Conservation (phyloP, 2,888 invertebrate species). For the Sisyra terminalis region DNA sequence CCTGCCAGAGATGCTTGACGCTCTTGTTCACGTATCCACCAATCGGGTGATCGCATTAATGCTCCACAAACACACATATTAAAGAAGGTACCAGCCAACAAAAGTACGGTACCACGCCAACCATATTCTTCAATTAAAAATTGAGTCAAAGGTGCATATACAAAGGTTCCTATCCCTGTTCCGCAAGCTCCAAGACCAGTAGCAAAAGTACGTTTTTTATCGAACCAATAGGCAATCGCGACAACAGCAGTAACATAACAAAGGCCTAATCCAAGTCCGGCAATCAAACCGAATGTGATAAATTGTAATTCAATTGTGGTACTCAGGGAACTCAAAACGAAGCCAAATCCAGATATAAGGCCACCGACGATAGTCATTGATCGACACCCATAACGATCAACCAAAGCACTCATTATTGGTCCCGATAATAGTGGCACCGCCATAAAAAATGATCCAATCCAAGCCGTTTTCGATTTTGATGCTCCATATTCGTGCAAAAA, state of each 20-base stretch:
- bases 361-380: constrained; percentile 62
- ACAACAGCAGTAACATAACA: constrained; percentile 84
- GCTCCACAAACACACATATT: constrained; percentile 76
- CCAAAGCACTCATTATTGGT: constrained; percentile 68
- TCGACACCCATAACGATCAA: constrained; percentile 72
- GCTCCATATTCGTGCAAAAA: constrained; percentile 66
- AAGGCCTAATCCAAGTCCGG: constrained; percentile 68
- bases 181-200: constrained; percentile 80
- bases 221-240: constrained; percentile 85
- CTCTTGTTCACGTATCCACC: constrained; percentile 51
- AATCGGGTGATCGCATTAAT: constrained; percentile 77
- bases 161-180: constrained; percentile 75
- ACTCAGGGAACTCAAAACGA: constrained; percentile 54
- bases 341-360: constrained; percentile 54
- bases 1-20: constrained; percentile 27
- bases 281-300: constrained; percentile 70
- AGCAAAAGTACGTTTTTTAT: constrained; percentile 70
- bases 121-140: constrained; percentile 60
- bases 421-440: constrained; percentile 75
- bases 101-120: constrained; percentile 70
- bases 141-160: constrained; percentile 74
- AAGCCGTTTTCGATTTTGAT: constrained; percentile 71
- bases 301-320: constrained; percentile 62
- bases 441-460: constrained; percentile 81
- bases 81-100: constrained; percentile 69